Percentiles rank a stretch among this genome's conserved stretches.
Evolutionary conservation across 35 echinoderm and acorn worm genomes (phyloP).

Genomic region (Nesometra sesokonis): DNA sequence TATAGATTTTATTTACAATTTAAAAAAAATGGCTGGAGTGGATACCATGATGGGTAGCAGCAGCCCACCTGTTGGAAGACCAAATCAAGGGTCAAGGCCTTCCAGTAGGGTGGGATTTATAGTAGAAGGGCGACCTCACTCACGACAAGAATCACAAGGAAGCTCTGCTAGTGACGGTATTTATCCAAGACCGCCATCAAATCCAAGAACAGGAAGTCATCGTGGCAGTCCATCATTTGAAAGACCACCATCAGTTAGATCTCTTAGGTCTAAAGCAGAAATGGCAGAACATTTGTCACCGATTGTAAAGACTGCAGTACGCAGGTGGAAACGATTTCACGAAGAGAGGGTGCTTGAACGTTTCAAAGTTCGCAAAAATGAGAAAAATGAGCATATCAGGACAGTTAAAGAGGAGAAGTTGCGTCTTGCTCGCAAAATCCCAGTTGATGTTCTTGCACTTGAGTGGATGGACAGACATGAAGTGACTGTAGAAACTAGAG

Average conservation of each 20-base stretch:
- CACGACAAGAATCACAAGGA: conserved; percentile 39
- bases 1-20: no score
- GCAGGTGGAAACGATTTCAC: conserved; percentile 91
- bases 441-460: conserved; percentile 55
- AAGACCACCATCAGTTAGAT: conserved; percentile 59
- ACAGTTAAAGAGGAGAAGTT: conserved; percentile 59
- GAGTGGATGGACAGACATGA: conserved; percentile 87
- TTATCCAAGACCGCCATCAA: not conserved
- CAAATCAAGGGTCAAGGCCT: conserved; percentile 47
- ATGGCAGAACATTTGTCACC: conserved; percentile 72
- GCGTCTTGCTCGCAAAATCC: conserved; percentile 57
- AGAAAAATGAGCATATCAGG: conserved; percentile 44
- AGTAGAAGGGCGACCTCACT: conserved; percentile 27
- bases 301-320: conserved; percentile 75
- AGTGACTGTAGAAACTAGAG: conserved; percentile 82
- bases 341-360: conserved; percentile 76
- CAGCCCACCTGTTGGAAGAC: conserved; percentile 45
- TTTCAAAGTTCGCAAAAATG: conserved; percentile 54
- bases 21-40: conserved; percentile 28
- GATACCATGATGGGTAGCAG: conserved; percentile 34
- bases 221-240: conserved; percentile 1
- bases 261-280: conserved; percentile 52
- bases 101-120: conserved; percentile 53
- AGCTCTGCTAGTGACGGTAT: not conserved
- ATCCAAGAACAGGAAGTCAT: conserved; percentile 9